Evolutionary conservation across 2,888 invertebrate genomes (phyloP).

Genomic region (Muschampia plurimacula): DNA sequence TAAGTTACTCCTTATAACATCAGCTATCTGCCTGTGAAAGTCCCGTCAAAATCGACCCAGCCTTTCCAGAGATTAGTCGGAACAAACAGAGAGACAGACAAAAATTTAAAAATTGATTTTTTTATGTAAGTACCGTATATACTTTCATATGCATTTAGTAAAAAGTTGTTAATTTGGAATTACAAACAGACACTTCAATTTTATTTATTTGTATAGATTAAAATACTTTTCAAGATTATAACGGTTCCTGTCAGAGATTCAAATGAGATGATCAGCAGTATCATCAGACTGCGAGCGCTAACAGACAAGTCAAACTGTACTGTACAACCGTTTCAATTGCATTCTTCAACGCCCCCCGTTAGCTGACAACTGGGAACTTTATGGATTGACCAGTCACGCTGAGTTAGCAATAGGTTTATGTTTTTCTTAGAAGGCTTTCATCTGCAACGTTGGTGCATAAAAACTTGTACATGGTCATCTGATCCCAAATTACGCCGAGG

Average conservation of each 20-base stretch:
- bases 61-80: too few species aligned
- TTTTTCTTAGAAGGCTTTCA: background rate
- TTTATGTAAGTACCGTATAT: too few species aligned
- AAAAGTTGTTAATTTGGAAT: too few species aligned
- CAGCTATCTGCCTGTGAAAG: too few species aligned
- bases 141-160: too few species aligned
- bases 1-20: too few species aligned
- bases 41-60: too few species aligned
- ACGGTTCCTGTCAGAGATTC: background rate
- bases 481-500: too few species aligned
- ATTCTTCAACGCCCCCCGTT: background rate
- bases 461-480: background rate
- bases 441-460: background rate
- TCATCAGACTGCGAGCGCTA: background rate
- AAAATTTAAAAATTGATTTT: too few species aligned
- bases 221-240: background rate
- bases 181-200: too few species aligned
- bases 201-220: too few species aligned
- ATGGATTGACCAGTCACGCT: conserved; percentile 1
- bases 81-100: too few species aligned
- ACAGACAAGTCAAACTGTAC: conserved; percentile 12
- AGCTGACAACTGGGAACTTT: background rate
- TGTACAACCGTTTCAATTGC: conserved; percentile 8
- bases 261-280: background rate
- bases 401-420: background rate